These are phyloP conservation scores for Hippocampus comes DNA, from an alignment of 2,113 vertebrate species.

Conservation along the genomic window DNA sequence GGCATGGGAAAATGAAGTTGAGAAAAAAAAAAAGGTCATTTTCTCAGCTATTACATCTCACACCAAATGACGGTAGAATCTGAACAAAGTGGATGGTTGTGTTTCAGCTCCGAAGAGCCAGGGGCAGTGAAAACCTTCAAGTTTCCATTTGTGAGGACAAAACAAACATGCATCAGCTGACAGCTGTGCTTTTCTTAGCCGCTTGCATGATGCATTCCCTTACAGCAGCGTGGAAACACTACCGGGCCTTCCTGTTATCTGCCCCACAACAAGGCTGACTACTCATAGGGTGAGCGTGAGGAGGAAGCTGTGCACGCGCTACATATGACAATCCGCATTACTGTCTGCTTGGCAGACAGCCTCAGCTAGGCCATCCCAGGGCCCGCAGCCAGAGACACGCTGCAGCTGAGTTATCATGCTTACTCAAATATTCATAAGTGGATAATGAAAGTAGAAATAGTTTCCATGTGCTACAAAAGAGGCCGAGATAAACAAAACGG, in stretches of 20 bases:
- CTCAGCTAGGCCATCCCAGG: conserved; percentile 67
- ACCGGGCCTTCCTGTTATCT: conserved; percentile 64
- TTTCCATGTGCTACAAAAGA: conserved; percentile 54
- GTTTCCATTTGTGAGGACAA: conserved; percentile 55
- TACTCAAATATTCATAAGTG: conserved; percentile 72
- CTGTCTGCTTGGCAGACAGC: conserved; percentile 62
- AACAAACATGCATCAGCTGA: conserved; percentile 68
- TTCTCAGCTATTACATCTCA: conserved; percentile 5
- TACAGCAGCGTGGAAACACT: conserved; percentile 44
- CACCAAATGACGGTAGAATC: conserved; percentile 10
- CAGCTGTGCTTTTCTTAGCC: conserved; percentile 68
- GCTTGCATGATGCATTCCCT: conserved; percentile 51
- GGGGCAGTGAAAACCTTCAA: conserved; percentile 17
- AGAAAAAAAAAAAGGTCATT: neutral
- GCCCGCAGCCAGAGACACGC: conserved; percentile 63
- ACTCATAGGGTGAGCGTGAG: conserved; percentile 62
- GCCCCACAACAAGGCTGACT: conserved; percentile 74
- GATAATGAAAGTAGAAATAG: conserved; percentile 69
- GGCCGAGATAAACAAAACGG: conserved; percentile 54
- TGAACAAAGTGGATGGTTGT: conserved; percentile 8
- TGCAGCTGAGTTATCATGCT: conserved; percentile 68
- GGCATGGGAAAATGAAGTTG: neutral
- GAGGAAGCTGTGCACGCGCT: conserved; percentile 67
- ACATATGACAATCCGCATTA: conserved; percentile 76
- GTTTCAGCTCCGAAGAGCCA: conserved; percentile 3